Evolutionary conservation across 2,113 vertebrate genomes (phyloP).

Genomic region (Romanogobio albipinnatus): DNA sequence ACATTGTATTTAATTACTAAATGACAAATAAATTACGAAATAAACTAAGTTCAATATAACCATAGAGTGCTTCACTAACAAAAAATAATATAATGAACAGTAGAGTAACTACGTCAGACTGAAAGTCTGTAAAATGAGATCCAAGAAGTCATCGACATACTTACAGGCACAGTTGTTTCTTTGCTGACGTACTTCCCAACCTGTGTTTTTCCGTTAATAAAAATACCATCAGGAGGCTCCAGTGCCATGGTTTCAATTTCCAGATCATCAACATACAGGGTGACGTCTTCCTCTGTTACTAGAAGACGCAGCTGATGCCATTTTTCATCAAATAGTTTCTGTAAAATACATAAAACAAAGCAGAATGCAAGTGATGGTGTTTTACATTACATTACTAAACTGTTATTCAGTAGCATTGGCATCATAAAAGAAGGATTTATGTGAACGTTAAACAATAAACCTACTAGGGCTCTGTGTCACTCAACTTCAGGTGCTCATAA

Average conservation of each 20-base stretch:
- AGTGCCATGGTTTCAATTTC: slow-evolving; percentile 83
- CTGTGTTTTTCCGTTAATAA: slow-evolving; percentile 93
- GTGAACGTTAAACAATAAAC: neutral
- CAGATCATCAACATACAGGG: slow-evolving; percentile 89
- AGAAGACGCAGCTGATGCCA: slow-evolving; percentile 95
- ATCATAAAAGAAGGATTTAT: neutral
- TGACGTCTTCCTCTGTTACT: slow-evolving; percentile 90
- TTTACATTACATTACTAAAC: neutral
- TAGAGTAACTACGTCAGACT: too few species aligned
- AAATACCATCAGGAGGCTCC: slow-evolving; percentile 90
- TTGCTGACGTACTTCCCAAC: slow-evolving; percentile 94
- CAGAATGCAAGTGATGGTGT: neutral
- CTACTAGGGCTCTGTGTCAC: neutral
- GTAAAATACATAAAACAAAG: slow-evolving; percentile 39
- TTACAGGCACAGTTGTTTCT: slow-evolving; percentile 93
- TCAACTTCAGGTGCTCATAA: neutral
- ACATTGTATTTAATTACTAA: too few species aligned
- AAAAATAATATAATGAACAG: too few species aligned
- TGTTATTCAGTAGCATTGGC: neutral
- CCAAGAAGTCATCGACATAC: slow-evolving; percentile 36
- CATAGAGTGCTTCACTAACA: too few species aligned
- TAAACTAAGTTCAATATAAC: too few species aligned
- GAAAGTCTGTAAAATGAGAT: neutral
- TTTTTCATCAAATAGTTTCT: slow-evolving; percentile 90
- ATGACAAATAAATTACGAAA: too few species aligned